A percentile compares a stretch with the other conserved stretches of the same genome.
phyloP scores from a whole-genome alignment of 2,797 vertebrate species.

The Cottoperca gobio region DNA sequence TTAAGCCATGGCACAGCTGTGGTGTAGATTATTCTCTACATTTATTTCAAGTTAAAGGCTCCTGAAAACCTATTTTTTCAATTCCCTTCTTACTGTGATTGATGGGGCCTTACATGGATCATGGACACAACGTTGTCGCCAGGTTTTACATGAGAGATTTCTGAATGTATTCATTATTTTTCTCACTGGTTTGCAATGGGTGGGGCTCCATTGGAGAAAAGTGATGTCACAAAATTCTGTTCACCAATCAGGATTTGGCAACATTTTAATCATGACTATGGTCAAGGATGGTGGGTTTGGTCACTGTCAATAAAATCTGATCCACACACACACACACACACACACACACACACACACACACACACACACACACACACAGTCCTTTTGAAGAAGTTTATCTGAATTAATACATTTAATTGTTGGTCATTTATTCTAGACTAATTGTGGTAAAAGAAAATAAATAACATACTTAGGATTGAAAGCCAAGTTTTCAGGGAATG shows the following conservation, averaged over 20 bases:
- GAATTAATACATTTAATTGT: too few relatives aligned
- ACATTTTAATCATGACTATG: not conserved
- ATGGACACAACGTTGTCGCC: not conserved
- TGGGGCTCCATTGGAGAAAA: too few relatives aligned
- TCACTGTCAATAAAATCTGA: constrained; percentile 15
- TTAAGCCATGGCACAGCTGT: constrained; percentile 26
- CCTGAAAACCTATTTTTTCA: constrained; percentile 22
- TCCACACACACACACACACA: not conserved
- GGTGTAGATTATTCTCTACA: constrained; percentile 36
- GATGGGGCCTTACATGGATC: constrained; percentile 2
- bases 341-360: too few relatives aligned
- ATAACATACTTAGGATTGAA: not conserved
- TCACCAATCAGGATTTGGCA: not conserved
- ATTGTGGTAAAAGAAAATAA: not conserved
- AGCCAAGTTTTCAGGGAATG: not conserved
- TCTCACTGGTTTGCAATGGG: not conserved
- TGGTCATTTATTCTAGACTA: not conserved
- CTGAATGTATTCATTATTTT: not conserved
- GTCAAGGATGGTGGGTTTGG: not conserved
- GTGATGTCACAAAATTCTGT: not conserved
- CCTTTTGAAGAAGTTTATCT: too few relatives aligned
- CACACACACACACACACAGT: too few relatives aligned
- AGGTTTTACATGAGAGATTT: not conserved
- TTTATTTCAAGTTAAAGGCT: constrained; percentile 41
- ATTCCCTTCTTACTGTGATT: constrained; percentile 8